phyloP scores from a whole-genome alignment of 2,797 vertebrate genomes.

The Notoglanidium macrostoma region DNA sequence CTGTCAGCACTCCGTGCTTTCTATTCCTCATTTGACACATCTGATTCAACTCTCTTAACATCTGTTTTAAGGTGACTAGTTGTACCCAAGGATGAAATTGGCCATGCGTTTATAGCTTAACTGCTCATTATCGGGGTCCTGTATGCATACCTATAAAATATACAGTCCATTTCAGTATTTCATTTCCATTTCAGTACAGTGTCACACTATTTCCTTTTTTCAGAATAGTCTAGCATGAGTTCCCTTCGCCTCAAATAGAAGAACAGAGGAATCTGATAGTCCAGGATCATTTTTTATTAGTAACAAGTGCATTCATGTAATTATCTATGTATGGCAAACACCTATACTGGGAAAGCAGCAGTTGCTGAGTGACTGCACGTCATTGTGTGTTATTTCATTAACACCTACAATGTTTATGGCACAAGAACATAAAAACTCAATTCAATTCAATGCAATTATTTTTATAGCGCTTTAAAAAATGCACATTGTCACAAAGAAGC shows the following conservation, averaged over 20 bases:
- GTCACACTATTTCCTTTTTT: background rate
- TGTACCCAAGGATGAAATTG: background rate
- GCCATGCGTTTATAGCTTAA: background rate
- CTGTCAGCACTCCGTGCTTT: conserved; percentile 50
- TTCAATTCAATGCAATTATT: too few species aligned
- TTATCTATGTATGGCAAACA: too few species aligned
- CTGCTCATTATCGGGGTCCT: background rate
- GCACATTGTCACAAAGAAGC: too few species aligned
- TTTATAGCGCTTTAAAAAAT: too few species aligned
- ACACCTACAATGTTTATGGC: background rate
- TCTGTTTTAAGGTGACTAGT: background rate
- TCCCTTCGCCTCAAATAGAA: background rate
- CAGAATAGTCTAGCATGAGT: background rate
- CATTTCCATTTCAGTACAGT: background rate
- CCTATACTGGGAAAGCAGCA: background rate
- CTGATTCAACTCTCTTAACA: background rate
- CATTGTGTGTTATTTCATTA: background rate
- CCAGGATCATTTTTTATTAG: background rate
- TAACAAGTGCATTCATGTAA: background rate
- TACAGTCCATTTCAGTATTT: background rate
- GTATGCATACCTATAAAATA: background rate
- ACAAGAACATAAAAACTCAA: background rate
- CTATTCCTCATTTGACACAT: conserved; percentile 46
- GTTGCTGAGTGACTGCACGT: background rate
- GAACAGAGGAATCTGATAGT: background rate